Conservation (phyloP, 2,888 invertebrate species). For the Troides aeacus region DNA sequence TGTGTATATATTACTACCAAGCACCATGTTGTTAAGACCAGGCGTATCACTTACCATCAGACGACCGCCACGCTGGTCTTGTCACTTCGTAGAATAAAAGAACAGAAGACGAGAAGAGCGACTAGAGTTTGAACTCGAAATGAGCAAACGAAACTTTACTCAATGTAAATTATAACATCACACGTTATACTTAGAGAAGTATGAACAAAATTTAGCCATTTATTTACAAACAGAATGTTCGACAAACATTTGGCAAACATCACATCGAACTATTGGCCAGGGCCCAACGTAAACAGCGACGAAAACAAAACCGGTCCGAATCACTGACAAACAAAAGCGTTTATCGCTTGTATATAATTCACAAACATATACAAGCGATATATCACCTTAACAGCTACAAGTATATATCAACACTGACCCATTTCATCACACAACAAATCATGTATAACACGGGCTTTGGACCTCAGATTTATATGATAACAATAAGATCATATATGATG, state of each 20-base stretch:
- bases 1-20: too few species aligned
- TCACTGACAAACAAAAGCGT: conserved; percentile 6
- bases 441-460: neutral
- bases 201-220: neutral
- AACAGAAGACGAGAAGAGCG: too few species aligned
- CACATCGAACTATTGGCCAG: neutral
- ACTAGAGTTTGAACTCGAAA: too few species aligned
- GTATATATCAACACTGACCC: conserved; percentile 16
- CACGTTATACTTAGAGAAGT: neutral
- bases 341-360: conserved; percentile 9
- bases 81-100: too few species aligned
- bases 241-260: conserved; percentile 9
- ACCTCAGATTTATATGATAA: conserved; percentile 8
- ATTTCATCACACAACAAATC: conserved; percentile 13
- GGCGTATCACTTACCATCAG: too few species aligned
- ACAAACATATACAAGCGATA: neutral
- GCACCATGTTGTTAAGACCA: too few species aligned
- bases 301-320: conserved; percentile 8
- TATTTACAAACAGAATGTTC: neutral
- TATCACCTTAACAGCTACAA: conserved; percentile 10
- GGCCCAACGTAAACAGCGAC: neutral
- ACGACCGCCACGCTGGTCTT: too few species aligned
- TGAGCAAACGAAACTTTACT: neutral
- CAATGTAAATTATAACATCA: neutral
- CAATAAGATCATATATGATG: too few species aligned